phyloP scores from a whole-genome alignment of 2,113 vertebrate genomes.

The Craseonycteris thonglongyai region DNA sequence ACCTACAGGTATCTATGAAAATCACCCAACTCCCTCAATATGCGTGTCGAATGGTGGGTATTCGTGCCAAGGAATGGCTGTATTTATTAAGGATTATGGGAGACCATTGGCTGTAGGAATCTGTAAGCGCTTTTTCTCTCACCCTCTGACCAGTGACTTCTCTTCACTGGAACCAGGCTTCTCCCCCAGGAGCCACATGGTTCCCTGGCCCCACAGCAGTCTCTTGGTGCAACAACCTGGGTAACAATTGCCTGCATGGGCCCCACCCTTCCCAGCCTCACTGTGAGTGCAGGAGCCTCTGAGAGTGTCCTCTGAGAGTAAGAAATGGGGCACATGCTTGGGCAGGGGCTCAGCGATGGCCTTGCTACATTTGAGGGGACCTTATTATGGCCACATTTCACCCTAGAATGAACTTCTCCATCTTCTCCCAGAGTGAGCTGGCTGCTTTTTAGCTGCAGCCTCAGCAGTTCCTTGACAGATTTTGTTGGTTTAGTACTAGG shows the following conservation, averaged over 20 bases:
- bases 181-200: neutral
- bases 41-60: neutral
- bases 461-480: conserved; percentile 31
- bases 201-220: neutral
- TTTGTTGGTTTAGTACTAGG: conserved; percentile 36
- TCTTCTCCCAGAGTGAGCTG: neutral
- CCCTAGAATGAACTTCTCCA: neutral
- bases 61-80: neutral
- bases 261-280: neutral
- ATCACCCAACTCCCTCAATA: neutral
- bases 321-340: neutral
- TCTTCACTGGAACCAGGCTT: neutral
- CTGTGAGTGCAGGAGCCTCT: neutral
- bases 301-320: neutral
- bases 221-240: neutral
- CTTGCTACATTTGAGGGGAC: neutral
- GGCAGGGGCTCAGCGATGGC: neutral
- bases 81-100: neutral
- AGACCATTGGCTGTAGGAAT: neutral
- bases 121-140: neutral
- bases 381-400: neutral
- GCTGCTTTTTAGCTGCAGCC: neutral
- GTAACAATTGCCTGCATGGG: neutral
- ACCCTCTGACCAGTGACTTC: neutral
- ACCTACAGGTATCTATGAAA: neutral